Conservation (phyloP, 1,140 invertebrate species). For the Maconellicoccus hirsutus region DNA sequence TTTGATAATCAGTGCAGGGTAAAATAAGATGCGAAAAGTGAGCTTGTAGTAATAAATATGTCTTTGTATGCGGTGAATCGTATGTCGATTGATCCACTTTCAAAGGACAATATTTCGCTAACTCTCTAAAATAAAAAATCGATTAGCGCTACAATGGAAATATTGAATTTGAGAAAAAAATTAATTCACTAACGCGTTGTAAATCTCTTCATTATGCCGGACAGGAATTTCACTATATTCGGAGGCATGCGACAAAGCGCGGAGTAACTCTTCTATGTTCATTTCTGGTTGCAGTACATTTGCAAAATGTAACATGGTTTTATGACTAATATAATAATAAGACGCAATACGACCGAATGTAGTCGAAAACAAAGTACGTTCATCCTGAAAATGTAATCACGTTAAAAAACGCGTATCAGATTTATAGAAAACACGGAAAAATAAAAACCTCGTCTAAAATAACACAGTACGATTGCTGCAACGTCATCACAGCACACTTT, state of each 20-base stretch:
- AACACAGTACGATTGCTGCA: slow-evolving; percentile 67
- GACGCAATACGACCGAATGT: slow-evolving; percentile 87
- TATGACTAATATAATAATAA: slow-evolving; percentile 93
- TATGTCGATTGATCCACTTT: slow-evolving; percentile 56
- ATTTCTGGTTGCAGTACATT: slow-evolving; percentile 51
- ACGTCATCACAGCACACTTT: slow-evolving; percentile 56
- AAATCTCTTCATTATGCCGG: slow-evolving; percentile 92
- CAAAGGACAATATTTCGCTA: slow-evolving; percentile 64
- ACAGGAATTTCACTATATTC: slow-evolving; percentile 94
- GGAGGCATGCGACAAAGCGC: slow-evolving; percentile 67
- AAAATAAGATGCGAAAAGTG: slow-evolving; percentile 72
- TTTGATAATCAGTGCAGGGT: slow-evolving; percentile 86
- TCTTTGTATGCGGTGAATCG: slow-evolving; percentile 89
- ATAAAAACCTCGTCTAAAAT: slow-evolving; percentile 40
- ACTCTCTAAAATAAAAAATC: slow-evolving; percentile 46
- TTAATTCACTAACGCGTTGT: slow-evolving; percentile 62
- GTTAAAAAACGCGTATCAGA: not conserved
- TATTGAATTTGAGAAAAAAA: not conserved
- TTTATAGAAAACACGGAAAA: not conserved
- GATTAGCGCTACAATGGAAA: not conserved
- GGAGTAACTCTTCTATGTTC: slow-evolving; percentile 60
- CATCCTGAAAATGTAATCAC: slow-evolving; percentile 43
- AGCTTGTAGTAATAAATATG: slow-evolving; percentile 84
- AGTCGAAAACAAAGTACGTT: slow-evolving; percentile 56
- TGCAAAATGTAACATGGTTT: slow-evolving; percentile 75